Evolutionary conservation across 2,888 invertebrate species (phyloP).

Genomic region (Andrena minutula): DNA sequence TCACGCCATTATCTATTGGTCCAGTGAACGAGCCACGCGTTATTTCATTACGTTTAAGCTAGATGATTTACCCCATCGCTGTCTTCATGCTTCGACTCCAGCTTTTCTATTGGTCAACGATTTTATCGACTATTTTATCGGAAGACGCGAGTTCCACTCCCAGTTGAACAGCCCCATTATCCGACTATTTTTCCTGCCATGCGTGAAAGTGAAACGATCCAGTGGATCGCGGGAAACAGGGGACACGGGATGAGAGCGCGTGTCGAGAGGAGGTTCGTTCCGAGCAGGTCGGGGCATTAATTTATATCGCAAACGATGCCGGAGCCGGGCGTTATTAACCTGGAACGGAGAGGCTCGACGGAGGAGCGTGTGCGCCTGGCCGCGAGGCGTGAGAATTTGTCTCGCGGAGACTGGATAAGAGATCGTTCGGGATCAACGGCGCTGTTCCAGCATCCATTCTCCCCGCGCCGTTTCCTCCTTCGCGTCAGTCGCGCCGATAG

Average conservation of each 20-base stretch:
- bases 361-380: conserved; percentile 18
- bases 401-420: conserved; percentile 64
- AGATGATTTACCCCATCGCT: not conserved
- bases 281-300: conserved; percentile 61
- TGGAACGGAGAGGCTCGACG: conserved; percentile 35
- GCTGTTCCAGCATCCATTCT: conserved; percentile 64
- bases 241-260: conserved; percentile 34
- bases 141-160: not conserved
- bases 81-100: no score
- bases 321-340: conserved; percentile 63
- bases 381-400: conserved; percentile 75
- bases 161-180: not conserved
- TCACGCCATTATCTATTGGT: conserved; percentile 14
- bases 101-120: no score
- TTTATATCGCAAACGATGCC: conserved; percentile 58
- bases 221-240: conserved; percentile 47
- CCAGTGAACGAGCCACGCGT: not conserved
- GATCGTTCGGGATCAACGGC: conserved; percentile 67
- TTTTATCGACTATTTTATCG: no score
- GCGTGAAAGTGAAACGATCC: conserved; percentile 63
- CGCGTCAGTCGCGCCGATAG: conserved; percentile 42
- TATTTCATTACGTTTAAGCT: not conserved
- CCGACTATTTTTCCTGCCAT: not conserved
- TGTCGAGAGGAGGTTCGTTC: conserved; percentile 54
- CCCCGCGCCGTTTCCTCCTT: conserved; percentile 52